phyloP scores from a whole-genome alignment of 2,888 invertebrate species.

The Ditula angustiorana region DNA sequence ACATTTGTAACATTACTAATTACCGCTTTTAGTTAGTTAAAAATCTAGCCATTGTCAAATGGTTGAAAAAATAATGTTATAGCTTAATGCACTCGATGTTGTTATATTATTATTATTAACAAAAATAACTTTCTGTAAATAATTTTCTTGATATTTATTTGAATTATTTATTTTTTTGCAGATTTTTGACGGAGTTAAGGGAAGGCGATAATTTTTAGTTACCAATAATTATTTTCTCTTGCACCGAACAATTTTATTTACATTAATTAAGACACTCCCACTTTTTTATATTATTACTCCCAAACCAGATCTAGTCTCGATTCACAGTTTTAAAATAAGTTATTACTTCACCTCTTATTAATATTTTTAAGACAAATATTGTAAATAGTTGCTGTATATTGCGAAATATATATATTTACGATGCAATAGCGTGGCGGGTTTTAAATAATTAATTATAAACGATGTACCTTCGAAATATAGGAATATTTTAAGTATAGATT shows the following conservation, averaged over 20 bases:
- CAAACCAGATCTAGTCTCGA: constrained; percentile 82
- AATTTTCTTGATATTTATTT: constrained; percentile 45
- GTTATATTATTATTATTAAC: not conserved
- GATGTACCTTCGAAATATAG: constrained; percentile 20
- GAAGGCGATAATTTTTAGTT: constrained; percentile 58
- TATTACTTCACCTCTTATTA: constrained; percentile 46
- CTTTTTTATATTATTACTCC: constrained; percentile 61
- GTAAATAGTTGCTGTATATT: constrained; percentile 40
- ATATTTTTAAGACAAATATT: constrained; percentile 29
- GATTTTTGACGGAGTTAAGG: constrained; percentile 71
- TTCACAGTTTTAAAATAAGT: constrained; percentile 84
- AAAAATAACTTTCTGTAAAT: constrained; percentile 39
- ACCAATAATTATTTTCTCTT: constrained; percentile 55
- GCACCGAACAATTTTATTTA: constrained; percentile 46
- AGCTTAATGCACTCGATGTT: constrained; percentile 14
- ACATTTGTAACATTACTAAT: constrained; percentile 29
- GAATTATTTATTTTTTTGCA: constrained; percentile 60
- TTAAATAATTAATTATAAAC: constrained; percentile 13
- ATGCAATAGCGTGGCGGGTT: constrained; percentile 24
- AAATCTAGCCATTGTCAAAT: not conserved
- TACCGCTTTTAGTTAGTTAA: not conserved
- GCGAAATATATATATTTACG: constrained; percentile 27
- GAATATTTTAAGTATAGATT: constrained; percentile 3
- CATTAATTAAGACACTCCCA: constrained; percentile 38
- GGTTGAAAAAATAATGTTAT: not conserved